Evolutionary conservation across 1,140 invertebrate species (phyloP), one percentile per base, ranked within the genome.

Genomic region (Hyphantria cunea): DNA sequence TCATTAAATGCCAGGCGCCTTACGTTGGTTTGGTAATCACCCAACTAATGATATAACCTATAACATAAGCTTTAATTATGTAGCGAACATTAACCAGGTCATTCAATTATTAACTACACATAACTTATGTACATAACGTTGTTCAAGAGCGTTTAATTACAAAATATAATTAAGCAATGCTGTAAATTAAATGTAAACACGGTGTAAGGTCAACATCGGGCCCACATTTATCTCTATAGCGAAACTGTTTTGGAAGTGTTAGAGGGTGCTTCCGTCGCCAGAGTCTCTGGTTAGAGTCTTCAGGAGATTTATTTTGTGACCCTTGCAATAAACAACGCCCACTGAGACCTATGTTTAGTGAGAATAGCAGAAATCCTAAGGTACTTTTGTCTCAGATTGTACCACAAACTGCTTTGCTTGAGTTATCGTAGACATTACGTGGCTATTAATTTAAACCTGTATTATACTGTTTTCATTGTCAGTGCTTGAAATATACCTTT

Each of bases 311-410:
- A 76, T 70, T 58, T 44, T 12, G 25, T 45, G 61, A 63, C 68
- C 70, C 54, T 47, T 31, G 55, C 58, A 49, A 74, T 77, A 77
- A 70, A 68, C 72, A 70, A 71, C 66, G 66, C 64, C 64, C 66
- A 45, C 45, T 12, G 31, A 64, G 54, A 50, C 48, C 47, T 54
- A 41, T 62, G 47, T 64, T 59, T 59, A 61, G 61, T 51, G 49
- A 13, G 55, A 58, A 49, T 49, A 49, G 45, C 45, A 56, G 42
- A 58, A 58, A 58, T 58, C 55, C 49, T 58, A 39, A 58, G 33
- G 33, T 55, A 45, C n/a, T 25, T 58, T 47, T 25, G 17, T 25
- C 53, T 56, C 9, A 47, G 53, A 54, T 54, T 54, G 52, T 45
- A 8, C 52, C 52, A 25, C 52, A 44, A 54, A 54, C 25, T 54